A percentile compares a stretch with the other conserved stretches of the same genome.
Conservation (phyloP, 35 echinoderm and acorn worm genomes). For the Ophioderma brevispina region DNA sequence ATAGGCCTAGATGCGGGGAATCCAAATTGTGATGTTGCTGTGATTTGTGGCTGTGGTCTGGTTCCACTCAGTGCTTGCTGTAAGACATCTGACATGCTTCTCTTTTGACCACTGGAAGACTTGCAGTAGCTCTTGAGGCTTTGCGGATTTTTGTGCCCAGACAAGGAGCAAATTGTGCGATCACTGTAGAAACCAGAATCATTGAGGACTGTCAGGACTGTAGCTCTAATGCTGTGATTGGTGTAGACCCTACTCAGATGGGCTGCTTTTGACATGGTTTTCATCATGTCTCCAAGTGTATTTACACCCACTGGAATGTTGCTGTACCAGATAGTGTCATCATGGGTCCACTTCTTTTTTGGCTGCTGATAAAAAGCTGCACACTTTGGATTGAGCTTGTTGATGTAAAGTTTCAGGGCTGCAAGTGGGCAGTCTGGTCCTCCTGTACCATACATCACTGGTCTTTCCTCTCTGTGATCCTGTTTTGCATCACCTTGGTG, state of each 20-base stretch:
- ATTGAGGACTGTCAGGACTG: constrained; percentile 20
- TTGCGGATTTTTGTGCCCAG: constrained; percentile 20
- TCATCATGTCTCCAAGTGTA: constrained; percentile 31
- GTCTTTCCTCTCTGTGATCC: neutral
- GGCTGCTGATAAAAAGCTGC: neutral
- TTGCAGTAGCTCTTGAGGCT: constrained; percentile 15
- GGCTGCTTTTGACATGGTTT: neutral
- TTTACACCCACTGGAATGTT: constrained; percentile 1
- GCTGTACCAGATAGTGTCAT: constrained; percentile 12
- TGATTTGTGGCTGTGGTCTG: too few relatives aligned
- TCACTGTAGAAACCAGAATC: neutral
- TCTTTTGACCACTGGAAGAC: neutral
- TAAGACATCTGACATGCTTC: neutral
- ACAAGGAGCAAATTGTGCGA: constrained; percentile 16
- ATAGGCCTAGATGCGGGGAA: too few relatives aligned
- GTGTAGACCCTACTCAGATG: neutral
- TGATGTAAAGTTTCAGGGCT: neutral
- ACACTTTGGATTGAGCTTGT: neutral
- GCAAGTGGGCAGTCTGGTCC: neutral
- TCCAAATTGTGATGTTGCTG: too few relatives aligned
- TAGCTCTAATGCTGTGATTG: constrained; percentile 33
- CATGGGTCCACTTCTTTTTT: neutral
- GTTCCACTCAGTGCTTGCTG: neutral
- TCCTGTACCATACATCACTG: neutral
- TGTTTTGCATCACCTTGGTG: neutral